These are phyloP conservation scores for Stenoptilia bipunctidactyla DNA, from an alignment of 2,888 invertebrate genomes.

Conservation along the genomic window DNA sequence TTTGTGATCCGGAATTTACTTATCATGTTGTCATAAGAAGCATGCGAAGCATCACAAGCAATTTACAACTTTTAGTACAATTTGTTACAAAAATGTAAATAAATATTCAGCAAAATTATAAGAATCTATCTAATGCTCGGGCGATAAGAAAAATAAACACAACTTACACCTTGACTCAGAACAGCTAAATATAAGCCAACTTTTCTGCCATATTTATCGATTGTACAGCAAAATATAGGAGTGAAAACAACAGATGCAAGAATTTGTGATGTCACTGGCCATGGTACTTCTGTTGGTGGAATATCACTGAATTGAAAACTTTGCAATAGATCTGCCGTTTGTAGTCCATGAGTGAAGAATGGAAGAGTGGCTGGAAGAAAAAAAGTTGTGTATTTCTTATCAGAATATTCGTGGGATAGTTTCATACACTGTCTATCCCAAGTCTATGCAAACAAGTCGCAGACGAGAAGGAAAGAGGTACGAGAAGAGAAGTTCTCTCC, in stretches of 20 bases:
- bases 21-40: too few relatives aligned
- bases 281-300: conserved; percentile 26
- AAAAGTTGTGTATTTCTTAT: not conserved
- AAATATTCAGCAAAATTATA: too few relatives aligned
- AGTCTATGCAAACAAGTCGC: too few relatives aligned
- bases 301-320: conserved; percentile 29
- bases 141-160: not conserved
- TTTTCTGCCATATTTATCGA: conserved; percentile 37
- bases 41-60: too few relatives aligned
- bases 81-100: too few relatives aligned
- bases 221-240: conserved; percentile 27
- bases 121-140: not conserved
- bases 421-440: too few relatives aligned
- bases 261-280: conserved; percentile 38
- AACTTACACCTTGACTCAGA: conserved; percentile 47
- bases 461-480: too few relatives aligned
- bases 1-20: too few relatives aligned
- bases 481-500: too few relatives aligned
- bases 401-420: too few relatives aligned
- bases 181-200: conserved; percentile 38
- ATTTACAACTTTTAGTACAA: too few relatives aligned
- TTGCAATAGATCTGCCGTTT: conserved; percentile 32
- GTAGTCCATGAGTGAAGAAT: conserved; percentile 51
- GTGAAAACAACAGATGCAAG: conserved; percentile 28
- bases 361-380: conserved; percentile 39